Evolutionary conservation across 2,113 vertebrate genomes (phyloP), one percentile per base, ranked within the genome.

Genomic region (Petroica traversi): DNA sequence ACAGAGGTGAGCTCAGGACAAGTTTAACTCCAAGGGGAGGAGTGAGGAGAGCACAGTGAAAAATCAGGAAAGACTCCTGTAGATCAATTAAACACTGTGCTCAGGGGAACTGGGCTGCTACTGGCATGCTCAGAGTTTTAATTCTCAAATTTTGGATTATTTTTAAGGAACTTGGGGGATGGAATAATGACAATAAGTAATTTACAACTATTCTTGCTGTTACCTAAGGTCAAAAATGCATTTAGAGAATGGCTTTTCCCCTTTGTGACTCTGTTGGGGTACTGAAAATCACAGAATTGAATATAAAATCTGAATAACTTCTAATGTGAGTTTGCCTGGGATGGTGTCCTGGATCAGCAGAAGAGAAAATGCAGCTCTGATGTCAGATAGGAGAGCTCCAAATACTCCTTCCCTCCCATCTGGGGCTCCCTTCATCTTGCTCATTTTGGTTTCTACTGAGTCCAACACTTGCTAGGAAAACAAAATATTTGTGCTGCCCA

Each of bases 331-430:
- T 63, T 92, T 86, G 52, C 26, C 41, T 88, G 69, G 52, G 92
- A 49, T 64, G 11, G 3, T 84, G 88, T 84, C 82, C 68, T 2
- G 5, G 43, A 88, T 52, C 63, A 93, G 90, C 51, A 57, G 68
- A 88, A 49, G 40, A 81, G 69, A 72, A 83, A 86, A 75, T 18
- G 45, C 55, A 61, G 72, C 57, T 92, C 55, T 80, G 88, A 67
- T 95, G 75, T 93, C 85, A 92, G n/a, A 36, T 91, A 87, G 80
- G 82, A 92, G 6, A 71, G 75, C 49, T 90, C 92, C 92, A 93
- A 89, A 67, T 61, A 34, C 45, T 90, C 74, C 34, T 48, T 91
- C 61, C 68, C 36, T 96, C 48, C 95, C 83, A 90, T 75, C 63
- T 93, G 81, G 88, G 63, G 11, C 40, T 94, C 81, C 92, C 67